A percentile compares a stretch with the other conserved stretches of the same genome.
phyloP scores from a whole-genome alignment of 1,140 invertebrate genomes.

The Zaprionus taronus region DNA sequence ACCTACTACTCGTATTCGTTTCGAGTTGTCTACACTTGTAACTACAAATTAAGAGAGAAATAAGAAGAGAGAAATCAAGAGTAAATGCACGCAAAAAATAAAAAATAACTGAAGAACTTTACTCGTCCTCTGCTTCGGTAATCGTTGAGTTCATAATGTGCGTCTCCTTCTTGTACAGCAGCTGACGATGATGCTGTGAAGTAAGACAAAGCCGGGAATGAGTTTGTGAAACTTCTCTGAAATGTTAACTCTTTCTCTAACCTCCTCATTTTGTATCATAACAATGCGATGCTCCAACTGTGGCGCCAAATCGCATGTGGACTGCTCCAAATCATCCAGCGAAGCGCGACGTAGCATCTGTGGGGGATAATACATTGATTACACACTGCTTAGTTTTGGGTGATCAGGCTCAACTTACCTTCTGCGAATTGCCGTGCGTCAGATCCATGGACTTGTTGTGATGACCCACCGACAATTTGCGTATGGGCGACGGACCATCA shows the following conservation, averaged over 20 bases:
- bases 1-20: constrained; percentile 35
- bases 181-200: constrained; percentile 72
- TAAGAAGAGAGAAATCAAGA: constrained; percentile 33
- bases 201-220: background rate
- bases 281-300: constrained; percentile 91
- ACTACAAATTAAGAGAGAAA: constrained; percentile 55
- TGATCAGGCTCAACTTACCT: constrained; percentile 45
- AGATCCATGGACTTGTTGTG: constrained; percentile 73
- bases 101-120: constrained; percentile 52
- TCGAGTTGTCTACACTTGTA: constrained; percentile 56
- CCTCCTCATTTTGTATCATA: constrained; percentile 89
- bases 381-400: background rate
- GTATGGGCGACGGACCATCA: constrained; percentile 88
- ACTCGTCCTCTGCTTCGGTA: constrained; percentile 82
- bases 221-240: background rate
- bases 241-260: constrained; percentile 60
- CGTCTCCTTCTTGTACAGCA: constrained; percentile 75
- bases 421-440: constrained; percentile 71
- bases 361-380: background rate
- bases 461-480: constrained; percentile 84
- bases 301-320: constrained; percentile 90
- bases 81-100: constrained; percentile 60
- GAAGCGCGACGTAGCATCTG: constrained; percentile 88
- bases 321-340: constrained; percentile 91
- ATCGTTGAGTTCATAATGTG: constrained; percentile 80